Base-by-base conservation (phyloP, 1,140 invertebrate species). In the Bombus affinis region DNA sequence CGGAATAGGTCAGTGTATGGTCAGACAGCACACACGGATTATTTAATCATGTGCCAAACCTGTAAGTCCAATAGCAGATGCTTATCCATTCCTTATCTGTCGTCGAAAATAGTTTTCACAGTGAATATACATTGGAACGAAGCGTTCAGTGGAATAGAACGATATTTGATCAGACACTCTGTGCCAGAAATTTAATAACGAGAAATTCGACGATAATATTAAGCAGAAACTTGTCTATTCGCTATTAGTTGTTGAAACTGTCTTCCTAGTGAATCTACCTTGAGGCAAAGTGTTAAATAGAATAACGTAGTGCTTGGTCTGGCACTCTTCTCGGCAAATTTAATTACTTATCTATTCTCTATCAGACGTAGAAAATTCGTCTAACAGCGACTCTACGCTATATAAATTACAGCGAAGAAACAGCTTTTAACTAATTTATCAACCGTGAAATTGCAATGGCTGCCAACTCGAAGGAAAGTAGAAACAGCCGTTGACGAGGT, bases 351-450 rank as follows among this genome's bases (percentile, higher is more conserved):
- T 22, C 47, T 53, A 22, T 53, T 22, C 47, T 53, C 47, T 53
- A 53, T 53, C 47, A 22, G 57, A 59, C 57, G 47, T 10, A 59
- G 57, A 59, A 59, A 59, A 59, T 28, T 59, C 18, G 1, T 22
- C 18, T 53, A 53, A 6, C 18, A 53, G 6, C 47, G 25, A 12
- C 22, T 10, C 8, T 3, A 12, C 18, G 25, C 18, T 59, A 25
- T 59, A 59, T 28, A 59, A 28, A 59, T 32, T 18, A 18, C 62
- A 32, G 0, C n/a, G 4, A 5, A 15, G 39, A 18, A 9, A 42
- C 57, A 35, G n/a, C n/a, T 65, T n/a, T 25, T 3, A 39, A 44
- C 12, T 66, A 83, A 83, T 83, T 83, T 66, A 57, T 73, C 74
- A 77, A 32, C 37, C 32, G n/a, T 25, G 47, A 62, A 71, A 42